Evolutionary conservation across 2,888 invertebrate genomes (phyloP), one percentile per base, ranked within the genome.

Genomic region (Melanostoma scalare): DNA sequence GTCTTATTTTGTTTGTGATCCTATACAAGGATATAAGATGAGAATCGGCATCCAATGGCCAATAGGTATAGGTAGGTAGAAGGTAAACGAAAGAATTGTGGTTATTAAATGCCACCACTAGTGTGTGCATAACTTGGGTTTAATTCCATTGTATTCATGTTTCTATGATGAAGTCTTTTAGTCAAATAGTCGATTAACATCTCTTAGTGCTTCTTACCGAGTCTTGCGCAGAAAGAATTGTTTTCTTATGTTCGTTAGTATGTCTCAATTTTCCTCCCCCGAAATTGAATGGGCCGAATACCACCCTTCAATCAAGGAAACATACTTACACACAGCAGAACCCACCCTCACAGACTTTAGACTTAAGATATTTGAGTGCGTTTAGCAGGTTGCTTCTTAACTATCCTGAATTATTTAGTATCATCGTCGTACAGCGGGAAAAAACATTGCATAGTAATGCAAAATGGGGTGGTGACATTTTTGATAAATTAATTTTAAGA

Each of bases 101-200:
- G 48, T 61, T 8, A 60, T 33, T 35, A 20, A 31, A 44, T 20
- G 8, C 4, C 33, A 44, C 9, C 60, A 33, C 3, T 9, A 20
- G 8, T 60, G 44, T 10, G n/a, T 35, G 33, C 9, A 20, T 10
- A 31, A 1, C 42, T 58, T 9, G 6, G 5, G n/a, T 3, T n/a
- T 56, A 0, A 56, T 56, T 58, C 6, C 6, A 3, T 35, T 3
- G 6, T 20, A 20, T 36, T 61, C 36, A 33, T 9, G 36, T 35
- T 61, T 48, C 20, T 20, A 48, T 48, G 35, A 61, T 61, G 61
- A 61, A 61, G 46, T 20, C 10, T 61, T 61, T 61, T 4, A 46
- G 46, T 60, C 20, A 46, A 61, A 46, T 20, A 6, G 46, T 36
- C 61, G 46, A 61, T 61, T 35, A 61, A 61, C 9, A 30, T 9